phyloP scores from a whole-genome alignment of 2,888 invertebrate genomes.

The Eretmocerus hayati region DNA sequence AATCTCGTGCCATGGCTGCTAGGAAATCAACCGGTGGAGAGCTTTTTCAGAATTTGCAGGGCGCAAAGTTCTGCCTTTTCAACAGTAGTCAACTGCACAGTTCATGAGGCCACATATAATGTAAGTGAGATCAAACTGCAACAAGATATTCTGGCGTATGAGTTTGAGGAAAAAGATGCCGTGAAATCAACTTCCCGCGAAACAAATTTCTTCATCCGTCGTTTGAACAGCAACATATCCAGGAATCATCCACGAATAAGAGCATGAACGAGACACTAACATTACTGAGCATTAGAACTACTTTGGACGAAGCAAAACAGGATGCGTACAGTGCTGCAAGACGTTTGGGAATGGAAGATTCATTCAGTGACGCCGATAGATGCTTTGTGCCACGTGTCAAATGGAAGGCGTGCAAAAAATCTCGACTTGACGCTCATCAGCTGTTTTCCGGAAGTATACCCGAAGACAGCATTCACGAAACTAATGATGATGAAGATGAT shows the following conservation, averaged over 20 bases:
- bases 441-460: background rate
- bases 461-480: background rate
- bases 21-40: background rate
- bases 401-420: too few species aligned
- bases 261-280: background rate
- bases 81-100: background rate
- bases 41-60: background rate
- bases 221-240: background rate
- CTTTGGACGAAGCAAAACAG: background rate
- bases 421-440: background rate
- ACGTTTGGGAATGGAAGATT: background rate
- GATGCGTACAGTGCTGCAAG: background rate
- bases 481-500: background rate
- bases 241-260: background rate
- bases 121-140: background rate
- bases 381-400: too few species aligned
- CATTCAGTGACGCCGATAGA: background rate
- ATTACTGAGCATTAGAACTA: background rate
- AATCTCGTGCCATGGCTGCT: background rate
- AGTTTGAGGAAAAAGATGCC: background rate
- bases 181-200: conserved; percentile 4
- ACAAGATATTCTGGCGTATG: background rate
- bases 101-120: background rate
- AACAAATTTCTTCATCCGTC: background rate
- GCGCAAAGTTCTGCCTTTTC: background rate